These are phyloP conservation scores for Monarcha castaneiventris DNA, from an alignment of 2,113 vertebrate genomes.

Conservation along the genomic window DNA sequence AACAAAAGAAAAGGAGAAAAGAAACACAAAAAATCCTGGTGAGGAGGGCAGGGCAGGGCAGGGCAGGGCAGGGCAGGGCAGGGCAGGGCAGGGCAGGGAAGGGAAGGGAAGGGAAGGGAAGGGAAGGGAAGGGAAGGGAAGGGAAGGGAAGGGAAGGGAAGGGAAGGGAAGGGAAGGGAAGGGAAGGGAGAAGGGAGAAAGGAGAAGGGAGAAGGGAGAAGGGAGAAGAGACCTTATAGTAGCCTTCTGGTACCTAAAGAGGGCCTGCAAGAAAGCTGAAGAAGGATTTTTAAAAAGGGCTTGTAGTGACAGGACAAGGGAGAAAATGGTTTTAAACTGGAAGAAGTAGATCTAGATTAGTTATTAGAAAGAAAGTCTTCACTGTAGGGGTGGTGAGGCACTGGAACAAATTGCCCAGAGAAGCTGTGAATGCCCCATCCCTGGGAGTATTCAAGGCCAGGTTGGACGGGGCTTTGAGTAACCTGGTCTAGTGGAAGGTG, in stretches of 20 bases:
- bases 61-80: no score
- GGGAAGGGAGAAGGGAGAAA: not conserved
- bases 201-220: no score
- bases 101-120: no score
- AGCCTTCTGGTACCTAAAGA: not conserved
- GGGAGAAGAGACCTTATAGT: not conserved
- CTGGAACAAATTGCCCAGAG: not conserved
- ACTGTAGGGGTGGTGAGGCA: not conserved
- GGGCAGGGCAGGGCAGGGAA: no score
- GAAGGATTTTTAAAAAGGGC: not conserved
- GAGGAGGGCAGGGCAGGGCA: no score
- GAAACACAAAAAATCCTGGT: not conserved
- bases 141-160: no score
- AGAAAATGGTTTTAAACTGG: not conserved
- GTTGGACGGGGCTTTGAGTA: not conserved
- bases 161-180: no score
- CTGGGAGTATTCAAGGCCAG: not conserved
- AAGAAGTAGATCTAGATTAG: not conserved
- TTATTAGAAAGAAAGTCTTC: not conserved
- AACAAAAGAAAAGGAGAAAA: not conserved
- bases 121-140: no score
- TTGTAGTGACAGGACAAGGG: not conserved
- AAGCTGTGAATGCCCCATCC: not conserved
- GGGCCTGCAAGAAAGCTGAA: not conserved
- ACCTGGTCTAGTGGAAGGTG: not conserved